Evolutionary conservation across 2,888 invertebrate genomes (phyloP), one percentile per base, ranked within the genome.

Genomic region (Tenthredo livida): DNA sequence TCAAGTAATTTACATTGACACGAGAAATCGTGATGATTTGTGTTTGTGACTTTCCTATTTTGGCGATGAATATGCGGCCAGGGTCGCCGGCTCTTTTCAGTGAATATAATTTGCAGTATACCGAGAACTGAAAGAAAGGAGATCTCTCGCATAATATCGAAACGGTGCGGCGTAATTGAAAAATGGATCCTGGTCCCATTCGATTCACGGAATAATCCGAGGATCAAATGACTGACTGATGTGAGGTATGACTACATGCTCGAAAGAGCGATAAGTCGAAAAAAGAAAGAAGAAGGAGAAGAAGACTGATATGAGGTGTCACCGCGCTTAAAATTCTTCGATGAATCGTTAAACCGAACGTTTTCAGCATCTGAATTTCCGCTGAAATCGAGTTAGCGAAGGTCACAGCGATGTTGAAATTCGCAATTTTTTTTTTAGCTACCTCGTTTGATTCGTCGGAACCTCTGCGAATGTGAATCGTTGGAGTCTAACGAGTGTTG

Each of bases 351-450:
- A 15, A 29, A 15, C 29, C 15, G 12, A 29, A 15, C 15, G 29
- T 25, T 65, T 33, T 15, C 21, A 33, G 15, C 17, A 3, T 67
- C 67, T 67, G 29, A 1, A 21, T 67, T 33, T 4, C 17, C 0
- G 33, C 67, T 67, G 33, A 33, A 67, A 67, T 67, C 29, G 33
- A 67, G 9, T 12, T 17, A 10, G 1, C 73, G 43, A 43, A 73
- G 29, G 50, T 54, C 29, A 54, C 25, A 1, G n/a, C 25, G 77
- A 10, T 50, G 50, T 29, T 25, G 7, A 54, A 6, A 29, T 50
- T 50, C 6, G 50, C 29, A 77, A 21, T 50, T 77, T 77, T 77
- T 75, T 29, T 50, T 77, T 54, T 6, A 77, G 17, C 12, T 50
- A 6, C 25, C 25, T 29, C 29, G 2, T 4, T 33, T 5, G 15